phyloP scores from a whole-genome alignment of 2,113 vertebrate species.

The Thamnaconus septentrionalis region DNA sequence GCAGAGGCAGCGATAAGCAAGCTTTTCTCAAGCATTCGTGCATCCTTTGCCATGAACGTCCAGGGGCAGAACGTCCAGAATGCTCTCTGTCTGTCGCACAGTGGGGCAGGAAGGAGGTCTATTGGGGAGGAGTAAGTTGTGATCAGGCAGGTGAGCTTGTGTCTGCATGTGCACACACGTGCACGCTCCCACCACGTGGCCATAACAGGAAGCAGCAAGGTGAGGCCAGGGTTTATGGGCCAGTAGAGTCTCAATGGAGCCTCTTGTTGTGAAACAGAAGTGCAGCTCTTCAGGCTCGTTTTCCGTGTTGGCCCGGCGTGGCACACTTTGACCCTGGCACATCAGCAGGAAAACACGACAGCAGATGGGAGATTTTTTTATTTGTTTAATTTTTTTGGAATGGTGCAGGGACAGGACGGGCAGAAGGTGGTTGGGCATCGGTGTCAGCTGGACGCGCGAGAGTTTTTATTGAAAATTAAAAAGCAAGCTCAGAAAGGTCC shows the following conservation, averaged over 20 bases:
- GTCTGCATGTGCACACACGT: not conserved
- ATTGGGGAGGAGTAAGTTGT: constrained; percentile 11
- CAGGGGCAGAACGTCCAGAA: too few relatives aligned
- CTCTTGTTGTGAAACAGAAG: constrained; percentile 70
- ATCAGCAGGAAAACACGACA: constrained; percentile 70
- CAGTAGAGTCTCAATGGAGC: constrained; percentile 65
- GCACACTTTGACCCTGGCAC: constrained; percentile 69
- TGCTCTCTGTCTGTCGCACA: too few relatives aligned
- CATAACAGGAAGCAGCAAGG: constrained; percentile 71
- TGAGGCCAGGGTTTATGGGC: constrained; percentile 71
- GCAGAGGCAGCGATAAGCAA: too few relatives aligned
- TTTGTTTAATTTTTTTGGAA: too few relatives aligned
- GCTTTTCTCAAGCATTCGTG: too few relatives aligned
- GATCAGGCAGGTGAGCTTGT: constrained; percentile 16
- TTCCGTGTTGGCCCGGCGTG: constrained; percentile 66
- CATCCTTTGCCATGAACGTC: too few relatives aligned
- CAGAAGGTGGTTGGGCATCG: constrained; percentile 34
- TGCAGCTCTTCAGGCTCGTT: constrained; percentile 66
- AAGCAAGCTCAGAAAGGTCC: too few relatives aligned
- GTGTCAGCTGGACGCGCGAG: constrained; percentile 21
- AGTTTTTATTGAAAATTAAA: not conserved
- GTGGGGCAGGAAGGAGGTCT: too few relatives aligned
- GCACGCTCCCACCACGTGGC: constrained; percentile 24
- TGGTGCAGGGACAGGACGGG: not conserved
- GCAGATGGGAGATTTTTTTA: too few relatives aligned